These are phyloP conservation scores for Macroramphosus scolopax DNA, from an alignment of 2,797 vertebrate species.

Conservation along the genomic window DNA sequence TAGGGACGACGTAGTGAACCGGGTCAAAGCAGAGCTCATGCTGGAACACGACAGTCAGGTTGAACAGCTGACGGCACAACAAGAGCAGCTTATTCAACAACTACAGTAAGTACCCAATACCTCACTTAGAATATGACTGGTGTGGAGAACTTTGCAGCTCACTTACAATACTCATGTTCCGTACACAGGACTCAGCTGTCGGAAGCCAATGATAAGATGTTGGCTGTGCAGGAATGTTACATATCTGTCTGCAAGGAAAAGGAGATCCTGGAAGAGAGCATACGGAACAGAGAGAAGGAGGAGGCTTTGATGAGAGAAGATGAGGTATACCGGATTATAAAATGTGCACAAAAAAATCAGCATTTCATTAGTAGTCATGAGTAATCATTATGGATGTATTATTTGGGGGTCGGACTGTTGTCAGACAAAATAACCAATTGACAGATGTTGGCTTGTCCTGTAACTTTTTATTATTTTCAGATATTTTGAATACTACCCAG, in stretches of 20 bases:
- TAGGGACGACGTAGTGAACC: slow-evolving; percentile 87
- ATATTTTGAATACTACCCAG: too few species aligned
- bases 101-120: slow-evolving; percentile 79
- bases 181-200: slow-evolving; percentile 79
- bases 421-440: too few species aligned
- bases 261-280: slow-evolving; percentile 78
- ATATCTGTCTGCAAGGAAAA: slow-evolving; percentile 91
- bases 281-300: slow-evolving; percentile 69
- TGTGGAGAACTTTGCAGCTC: background rate
- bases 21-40: slow-evolving; percentile 79
- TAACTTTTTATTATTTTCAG: too few species aligned
- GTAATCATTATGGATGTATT: background rate
- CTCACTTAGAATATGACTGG: background rate
- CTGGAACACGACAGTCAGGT: slow-evolving; percentile 76
- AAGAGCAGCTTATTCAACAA: slow-evolving; percentile 77
- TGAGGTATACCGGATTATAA: slow-evolving; percentile 73
- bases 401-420: too few species aligned
- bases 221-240: slow-evolving; percentile 90
- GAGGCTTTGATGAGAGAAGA: slow-evolving; percentile 72
- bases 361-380: too few species aligned
- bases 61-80: slow-evolving; percentile 73
- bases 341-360: too few species aligned
- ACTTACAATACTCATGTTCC: background rate
- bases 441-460: too few species aligned
- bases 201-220: slow-evolving; percentile 83